Conservation (phyloP, 2,888 invertebrate species). For the Tigriopus californicus region DNA sequence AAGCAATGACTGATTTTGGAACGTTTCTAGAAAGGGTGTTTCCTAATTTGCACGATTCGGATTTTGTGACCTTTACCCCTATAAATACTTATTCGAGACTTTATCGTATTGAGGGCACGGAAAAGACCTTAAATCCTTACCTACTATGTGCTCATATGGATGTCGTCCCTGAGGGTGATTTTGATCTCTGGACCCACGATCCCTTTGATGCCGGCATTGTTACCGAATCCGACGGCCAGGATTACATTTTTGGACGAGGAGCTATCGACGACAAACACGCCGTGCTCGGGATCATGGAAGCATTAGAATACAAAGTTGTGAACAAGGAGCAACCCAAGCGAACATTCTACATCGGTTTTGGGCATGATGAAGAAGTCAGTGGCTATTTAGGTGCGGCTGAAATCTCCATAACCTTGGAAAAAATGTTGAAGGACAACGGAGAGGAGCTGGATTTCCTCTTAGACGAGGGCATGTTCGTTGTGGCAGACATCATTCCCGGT, state of each 20-base stretch:
- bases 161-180: constrained; percentile 30
- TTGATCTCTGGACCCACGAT: constrained; percentile 24
- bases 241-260: constrained; percentile 32
- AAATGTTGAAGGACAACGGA: constrained; percentile 16
- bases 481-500: constrained; percentile 27
- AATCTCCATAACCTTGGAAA: constrained; percentile 17
- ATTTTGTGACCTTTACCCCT: constrained; percentile 23
- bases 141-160: constrained; percentile 33
- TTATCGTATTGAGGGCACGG: constrained; percentile 27
- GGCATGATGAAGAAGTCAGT: constrained; percentile 35
- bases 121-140: constrained; percentile 28
- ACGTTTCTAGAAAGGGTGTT: constrained; percentile 22
- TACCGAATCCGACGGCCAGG: constrained; percentile 24
- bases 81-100: constrained; percentile 30
- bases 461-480: constrained; percentile 32
- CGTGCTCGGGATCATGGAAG: constrained; percentile 27
- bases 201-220: constrained; percentile 31
- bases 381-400: constrained; percentile 17
- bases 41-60: constrained; percentile 23
- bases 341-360: constrained; percentile 33
- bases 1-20: constrained; percentile 21
- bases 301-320: constrained; percentile 20
- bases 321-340: constrained; percentile 27
- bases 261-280: constrained; percentile 33
- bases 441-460: constrained; percentile 29